Evolutionary conservation across 1,140 invertebrate genomes (phyloP).

Genomic region (Paraescarpia echinospica): DNA sequence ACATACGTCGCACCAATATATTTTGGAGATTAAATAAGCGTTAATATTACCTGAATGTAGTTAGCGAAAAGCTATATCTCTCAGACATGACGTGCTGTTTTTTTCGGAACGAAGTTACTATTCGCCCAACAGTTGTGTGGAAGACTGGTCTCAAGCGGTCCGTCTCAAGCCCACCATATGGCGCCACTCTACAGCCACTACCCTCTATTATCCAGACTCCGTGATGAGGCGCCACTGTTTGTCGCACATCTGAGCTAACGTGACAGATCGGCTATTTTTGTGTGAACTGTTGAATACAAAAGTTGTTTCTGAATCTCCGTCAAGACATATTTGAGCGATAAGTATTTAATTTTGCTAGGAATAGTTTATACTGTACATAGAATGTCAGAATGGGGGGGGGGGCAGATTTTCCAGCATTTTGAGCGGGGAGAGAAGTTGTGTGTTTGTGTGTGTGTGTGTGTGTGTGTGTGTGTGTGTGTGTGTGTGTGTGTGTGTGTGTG

Average conservation of each 20-base stretch:
- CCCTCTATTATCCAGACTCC: not conserved
- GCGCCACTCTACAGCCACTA: not conserved
- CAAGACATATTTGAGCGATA: too few species aligned
- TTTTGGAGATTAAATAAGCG: slow-evolving; percentile 12
- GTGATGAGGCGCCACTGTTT: too few species aligned
- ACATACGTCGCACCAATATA: not conserved
- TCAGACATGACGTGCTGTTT: slow-evolving; percentile 67
- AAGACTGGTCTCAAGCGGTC: not conserved
- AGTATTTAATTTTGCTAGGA: too few species aligned
- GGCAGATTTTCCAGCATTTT: too few species aligned
- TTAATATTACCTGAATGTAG: slow-evolving; percentile 87
- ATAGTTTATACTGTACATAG: too few species aligned
- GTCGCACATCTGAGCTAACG: not conserved
- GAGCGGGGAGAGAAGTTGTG: too few species aligned
- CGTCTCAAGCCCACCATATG: not conserved
- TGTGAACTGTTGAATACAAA: too few species aligned
- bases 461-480: too few species aligned
- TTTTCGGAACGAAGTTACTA: not conserved
- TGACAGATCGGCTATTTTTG: not conserved
- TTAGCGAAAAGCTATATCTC: slow-evolving; percentile 96
- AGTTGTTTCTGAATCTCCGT: too few species aligned
- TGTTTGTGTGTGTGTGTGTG: too few species aligned
- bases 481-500: too few species aligned
- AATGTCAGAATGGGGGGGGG: too few species aligned
- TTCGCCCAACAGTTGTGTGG: not conserved